Evolutionary conservation across 1,140 invertebrate species (phyloP).

Genomic region (Sycobia sp.): DNA sequence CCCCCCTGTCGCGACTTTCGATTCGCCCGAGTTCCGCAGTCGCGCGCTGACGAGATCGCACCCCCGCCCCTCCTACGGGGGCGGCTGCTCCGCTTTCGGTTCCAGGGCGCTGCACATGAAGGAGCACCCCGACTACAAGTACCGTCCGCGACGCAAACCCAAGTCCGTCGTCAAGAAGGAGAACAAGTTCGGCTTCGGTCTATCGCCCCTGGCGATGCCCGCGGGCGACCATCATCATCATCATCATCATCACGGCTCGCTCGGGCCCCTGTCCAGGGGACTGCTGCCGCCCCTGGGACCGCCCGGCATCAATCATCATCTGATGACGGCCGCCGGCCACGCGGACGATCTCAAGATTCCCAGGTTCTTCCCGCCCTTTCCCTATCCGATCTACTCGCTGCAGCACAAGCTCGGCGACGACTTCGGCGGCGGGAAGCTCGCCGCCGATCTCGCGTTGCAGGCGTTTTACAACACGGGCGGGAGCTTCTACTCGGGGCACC

Average conservation of each 20-base stretch:
- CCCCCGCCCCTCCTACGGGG: too few species aligned
- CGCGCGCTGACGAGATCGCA: too few species aligned
- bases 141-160: constrained; percentile 88
- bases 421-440: constrained; percentile 61
- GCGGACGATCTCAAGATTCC: constrained; percentile 70
- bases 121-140: constrained; percentile 96
- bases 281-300: constrained; percentile 68
- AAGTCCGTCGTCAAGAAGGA: constrained; percentile 78
- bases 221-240: constrained; percentile 46
- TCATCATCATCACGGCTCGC: constrained; percentile 31
- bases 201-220: constrained; percentile 67
- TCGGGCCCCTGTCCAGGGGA: constrained; percentile 64
- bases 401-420: constrained; percentile 67
- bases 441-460: constrained; percentile 70
- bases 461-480: constrained; percentile 65
- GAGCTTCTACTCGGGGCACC: constrained; percentile 59
- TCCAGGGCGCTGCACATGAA: constrained; percentile 94
- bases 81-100: too few species aligned
- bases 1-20: too few species aligned
- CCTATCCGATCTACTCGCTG: constrained; percentile 73
- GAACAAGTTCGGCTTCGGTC: constrained; percentile 73
- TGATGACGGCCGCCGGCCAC: constrained; percentile 66
- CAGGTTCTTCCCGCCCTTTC: constrained; percentile 72
- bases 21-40: too few species aligned
- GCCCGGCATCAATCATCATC: constrained; percentile 63